Evolutionary conservation across 2,113 vertebrate species (phyloP).

Genomic region (Corapipo altera): DNA sequence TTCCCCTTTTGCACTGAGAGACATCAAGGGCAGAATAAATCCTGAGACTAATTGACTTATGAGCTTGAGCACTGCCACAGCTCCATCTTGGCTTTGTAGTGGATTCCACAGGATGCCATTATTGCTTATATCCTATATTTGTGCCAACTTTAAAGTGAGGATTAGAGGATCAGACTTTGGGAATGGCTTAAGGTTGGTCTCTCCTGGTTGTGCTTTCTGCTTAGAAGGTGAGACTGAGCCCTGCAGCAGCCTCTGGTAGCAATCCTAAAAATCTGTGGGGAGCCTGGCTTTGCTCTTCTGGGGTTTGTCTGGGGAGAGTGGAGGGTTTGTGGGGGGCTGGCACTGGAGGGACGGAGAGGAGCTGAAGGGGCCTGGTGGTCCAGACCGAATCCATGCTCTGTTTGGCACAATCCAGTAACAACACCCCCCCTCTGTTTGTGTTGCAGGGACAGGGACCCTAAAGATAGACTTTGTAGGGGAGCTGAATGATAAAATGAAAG

Average conservation of each 20-base stretch:
- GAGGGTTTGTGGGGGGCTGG: neutral
- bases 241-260: neutral
- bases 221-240: neutral
- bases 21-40: neutral
- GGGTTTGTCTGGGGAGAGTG: neutral
- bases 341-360: neutral
- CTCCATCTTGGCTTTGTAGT: neutral
- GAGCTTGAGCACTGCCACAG: neutral
- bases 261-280: accelerated
- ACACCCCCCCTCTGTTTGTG: neutral
- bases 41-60: neutral
- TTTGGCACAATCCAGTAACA: neutral
- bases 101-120: neutral
- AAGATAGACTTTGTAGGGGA: conserved; percentile 98
- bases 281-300: neutral
- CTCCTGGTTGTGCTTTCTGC: neutral
- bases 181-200: neutral
- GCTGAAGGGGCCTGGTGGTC: neutral
- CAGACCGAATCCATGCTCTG: neutral
- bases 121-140: neutral
- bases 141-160: neutral
- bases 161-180: neutral
- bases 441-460: conserved; percentile 86
- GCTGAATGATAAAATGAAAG: conserved; percentile 99
- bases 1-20: neutral